Percentiles rank a stretch among this genome's conserved stretches.
phyloP scores from a whole-genome alignment of 1,140 invertebrate species.

The Hirudo medicinalis region DNA sequence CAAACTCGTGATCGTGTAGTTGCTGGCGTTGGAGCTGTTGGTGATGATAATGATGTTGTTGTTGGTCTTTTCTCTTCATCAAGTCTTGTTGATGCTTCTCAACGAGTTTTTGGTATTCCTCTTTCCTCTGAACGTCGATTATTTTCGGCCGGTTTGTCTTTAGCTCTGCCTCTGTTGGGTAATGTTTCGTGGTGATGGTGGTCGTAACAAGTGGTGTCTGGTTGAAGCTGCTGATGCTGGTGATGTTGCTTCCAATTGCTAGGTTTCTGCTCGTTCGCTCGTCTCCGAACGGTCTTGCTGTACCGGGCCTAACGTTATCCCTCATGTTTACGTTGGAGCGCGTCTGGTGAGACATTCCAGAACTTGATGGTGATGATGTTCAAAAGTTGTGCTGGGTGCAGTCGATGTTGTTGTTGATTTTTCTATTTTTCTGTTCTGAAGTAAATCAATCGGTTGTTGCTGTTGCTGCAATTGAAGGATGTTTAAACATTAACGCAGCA shows the following conservation, averaged over 20 bases:
- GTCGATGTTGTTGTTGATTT: not conserved
- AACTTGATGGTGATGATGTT: not conserved
- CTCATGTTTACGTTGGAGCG: no score
- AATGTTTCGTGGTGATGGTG: conserved; percentile 4
- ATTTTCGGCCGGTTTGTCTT: not conserved
- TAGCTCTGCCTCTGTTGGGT: not conserved
- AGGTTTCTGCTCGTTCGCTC: not conserved
- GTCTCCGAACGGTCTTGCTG: not conserved
- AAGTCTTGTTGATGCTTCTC: conserved; percentile 1
- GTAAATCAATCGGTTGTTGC: not conserved
- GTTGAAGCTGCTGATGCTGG: not conserved
- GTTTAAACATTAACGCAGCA: not conserved
- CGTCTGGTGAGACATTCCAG: no score
- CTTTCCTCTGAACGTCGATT: not conserved
- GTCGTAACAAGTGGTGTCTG: not conserved
- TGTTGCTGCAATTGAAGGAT: not conserved
- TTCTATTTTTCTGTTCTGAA: not conserved
- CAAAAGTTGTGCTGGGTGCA: not conserved
- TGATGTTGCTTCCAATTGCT: not conserved
- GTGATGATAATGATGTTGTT: not conserved
- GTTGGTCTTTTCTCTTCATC: not conserved
- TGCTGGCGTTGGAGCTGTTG: not conserved
- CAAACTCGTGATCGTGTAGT: not conserved
- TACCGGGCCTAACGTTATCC: not conserved
- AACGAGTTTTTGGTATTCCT: not conserved